Evolutionary conservation across 2,797 vertebrate species (phyloP), one percentile per base, ranked within the genome.

Genomic region (Novumbra hubbsi): DNA sequence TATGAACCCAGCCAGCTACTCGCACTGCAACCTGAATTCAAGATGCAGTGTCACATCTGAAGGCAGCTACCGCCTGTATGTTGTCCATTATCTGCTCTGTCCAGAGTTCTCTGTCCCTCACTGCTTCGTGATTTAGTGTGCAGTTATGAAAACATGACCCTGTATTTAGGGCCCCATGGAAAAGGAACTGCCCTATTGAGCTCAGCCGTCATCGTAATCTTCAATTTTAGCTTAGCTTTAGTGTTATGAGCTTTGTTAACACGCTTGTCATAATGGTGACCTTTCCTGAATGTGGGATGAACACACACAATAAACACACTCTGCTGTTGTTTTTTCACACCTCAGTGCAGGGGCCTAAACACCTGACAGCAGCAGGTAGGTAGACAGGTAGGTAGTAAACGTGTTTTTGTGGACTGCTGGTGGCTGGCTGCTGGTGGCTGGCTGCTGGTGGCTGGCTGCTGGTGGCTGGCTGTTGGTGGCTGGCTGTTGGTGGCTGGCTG

Each of bases 311-410:
- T 2, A 65, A 16, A 65, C 9, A 32, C 28, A 15, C 24, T 28
- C 60, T 5, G 11, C 24, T 57, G 55, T 57, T 57, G n/a, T 57
- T 11, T 24, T 57, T n/a, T 57, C 52, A 50, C 49, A 67, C 68
- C 64, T 72, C 49, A 5, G 63, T 64, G 27, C 49, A 71, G 57
- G 57, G 17, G 50, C 16, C 27, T 38, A 30, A 41, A 19, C 12
- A 52, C n/a, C 55, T 72, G 32, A 28, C 15, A 5, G 55, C 9
- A 57, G n/a, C 15, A 48, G 74, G 41, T 64, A 52, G 63, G 30
- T 32, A 74, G 65, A 66, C 57, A 62, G 68, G 30, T 49, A 74
- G 71, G 69, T 68, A 75, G 71, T 68, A 75, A 81, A 76, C 67
- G 65, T 63, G 66, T 74, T 71, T 68, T 67, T 66, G 38, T 5